A percentile compares a stretch with the other conserved stretches of the same genome.
These are phyloP conservation scores for Thunnus thynnus DNA, from an alignment of 2,113 vertebrate genomes.

Conservation along the genomic window DNA sequence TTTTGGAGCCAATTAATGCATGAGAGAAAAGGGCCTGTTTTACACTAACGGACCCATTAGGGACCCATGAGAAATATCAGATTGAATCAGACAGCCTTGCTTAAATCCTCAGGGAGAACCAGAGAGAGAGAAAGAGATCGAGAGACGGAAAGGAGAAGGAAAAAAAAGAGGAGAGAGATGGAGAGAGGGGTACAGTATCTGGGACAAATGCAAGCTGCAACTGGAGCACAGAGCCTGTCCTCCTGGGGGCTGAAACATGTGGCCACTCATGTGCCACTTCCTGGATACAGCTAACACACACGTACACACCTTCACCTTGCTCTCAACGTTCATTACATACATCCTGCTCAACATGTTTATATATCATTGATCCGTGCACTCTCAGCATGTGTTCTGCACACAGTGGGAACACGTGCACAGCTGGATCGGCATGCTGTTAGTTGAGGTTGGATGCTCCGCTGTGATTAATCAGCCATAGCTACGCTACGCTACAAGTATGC, in stretches of 20 bases:
- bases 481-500: neutral
- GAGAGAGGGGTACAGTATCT: slow-evolving; percentile 73
- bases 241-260: slow-evolving; percentile 75
- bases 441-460: slow-evolving; percentile 19
- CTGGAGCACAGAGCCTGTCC: slow-evolving; percentile 80
- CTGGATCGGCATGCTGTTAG: slow-evolving; percentile 5
- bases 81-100: slow-evolving; percentile 64
- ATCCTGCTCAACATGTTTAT: slow-evolving; percentile 1
- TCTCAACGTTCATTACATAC: neutral
- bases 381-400: slow-evolving; percentile 19
- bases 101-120: slow-evolving; percentile 37
- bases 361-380: slow-evolving; percentile 31
- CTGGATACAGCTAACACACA: slow-evolving; percentile 60
- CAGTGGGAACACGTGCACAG: slow-evolving; percentile 15
- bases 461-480: neutral
- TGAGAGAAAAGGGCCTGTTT: slow-evolving; percentile 62
- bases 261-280: slow-evolving; percentile 75
- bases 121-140: slow-evolving; percentile 15
- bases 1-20: slow-evolving; percentile 70
- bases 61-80: slow-evolving; percentile 60
- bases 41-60: slow-evolving; percentile 63
- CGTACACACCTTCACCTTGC: slow-evolving; percentile 52
- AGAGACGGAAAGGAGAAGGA: slow-evolving; percentile 30
- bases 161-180: slow-evolving; percentile 18
- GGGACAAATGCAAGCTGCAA: slow-evolving; percentile 84